phyloP scores from a whole-genome alignment of 2,113 vertebrate genomes.

The Prunella fulvescens region DNA sequence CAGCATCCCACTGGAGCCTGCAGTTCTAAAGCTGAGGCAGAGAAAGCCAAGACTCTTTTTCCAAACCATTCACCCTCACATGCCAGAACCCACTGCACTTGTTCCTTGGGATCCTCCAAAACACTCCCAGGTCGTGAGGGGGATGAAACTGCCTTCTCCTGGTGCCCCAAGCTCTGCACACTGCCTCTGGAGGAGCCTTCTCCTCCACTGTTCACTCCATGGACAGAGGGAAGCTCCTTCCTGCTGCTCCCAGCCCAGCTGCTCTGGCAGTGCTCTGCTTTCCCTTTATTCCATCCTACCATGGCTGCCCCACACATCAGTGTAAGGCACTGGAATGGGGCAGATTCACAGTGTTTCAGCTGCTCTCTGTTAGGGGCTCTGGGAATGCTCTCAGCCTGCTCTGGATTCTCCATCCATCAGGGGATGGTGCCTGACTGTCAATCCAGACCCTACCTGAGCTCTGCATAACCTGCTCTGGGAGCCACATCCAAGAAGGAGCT shows the following conservation, averaged over 20 bases:
- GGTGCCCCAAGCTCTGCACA: accelerated
- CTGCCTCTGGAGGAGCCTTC: neutral
- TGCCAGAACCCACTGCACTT: neutral
- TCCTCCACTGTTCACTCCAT: neutral
- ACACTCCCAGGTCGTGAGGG: neutral
- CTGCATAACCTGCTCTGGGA: neutral
- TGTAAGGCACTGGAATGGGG: accelerated
- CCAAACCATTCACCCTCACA: neutral
- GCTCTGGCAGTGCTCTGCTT: neutral
- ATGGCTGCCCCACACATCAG: neutral
- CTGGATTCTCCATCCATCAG: neutral
- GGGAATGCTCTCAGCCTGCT: neutral
- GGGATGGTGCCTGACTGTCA: neutral
- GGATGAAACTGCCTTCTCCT: neutral
- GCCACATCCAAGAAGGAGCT: neutral
- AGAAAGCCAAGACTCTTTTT: neutral
- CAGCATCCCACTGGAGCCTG: neutral
- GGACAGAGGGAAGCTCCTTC: neutral
- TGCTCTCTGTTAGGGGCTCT: neutral
- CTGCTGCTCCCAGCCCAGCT: neutral
- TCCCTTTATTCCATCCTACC: neutral
- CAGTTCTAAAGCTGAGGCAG: neutral
- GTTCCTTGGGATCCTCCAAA: neutral
- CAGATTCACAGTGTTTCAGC: neutral
- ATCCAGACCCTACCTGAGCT: neutral